These are phyloP conservation scores for Anableps anableps DNA, from an alignment of 2,797 vertebrate genomes.

Conservation along the genomic window DNA sequence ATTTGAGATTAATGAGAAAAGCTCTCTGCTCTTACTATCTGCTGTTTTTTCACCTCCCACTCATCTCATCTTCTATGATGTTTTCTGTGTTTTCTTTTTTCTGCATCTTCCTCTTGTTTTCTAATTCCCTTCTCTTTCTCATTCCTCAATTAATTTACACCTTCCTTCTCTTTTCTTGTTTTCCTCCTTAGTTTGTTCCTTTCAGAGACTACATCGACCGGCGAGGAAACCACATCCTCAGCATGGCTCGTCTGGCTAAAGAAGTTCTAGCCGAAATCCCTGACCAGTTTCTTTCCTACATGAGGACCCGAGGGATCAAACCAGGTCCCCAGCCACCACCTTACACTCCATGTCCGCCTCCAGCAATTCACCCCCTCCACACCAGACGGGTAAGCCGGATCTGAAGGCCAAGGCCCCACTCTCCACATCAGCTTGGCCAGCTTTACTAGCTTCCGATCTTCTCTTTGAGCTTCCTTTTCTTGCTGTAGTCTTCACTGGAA, in stretches of 20 bases:
- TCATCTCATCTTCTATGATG: not conserved
- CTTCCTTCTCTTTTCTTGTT: constrained; percentile 4
- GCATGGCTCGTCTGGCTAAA: constrained; percentile 96
- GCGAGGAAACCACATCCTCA: constrained; percentile 93
- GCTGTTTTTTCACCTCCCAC: not conserved
- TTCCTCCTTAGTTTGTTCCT: constrained; percentile 89
- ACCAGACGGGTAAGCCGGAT: constrained; percentile 90
- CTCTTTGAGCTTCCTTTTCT: constrained; percentile 63
- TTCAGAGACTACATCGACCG: constrained; percentile 97
- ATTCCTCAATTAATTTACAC: not conserved
- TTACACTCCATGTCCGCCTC: constrained; percentile 78
- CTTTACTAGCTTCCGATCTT: constrained; percentile 42
- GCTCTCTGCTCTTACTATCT: constrained; percentile 33
- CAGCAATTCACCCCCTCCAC: constrained; percentile 76
- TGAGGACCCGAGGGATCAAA: constrained; percentile 96
- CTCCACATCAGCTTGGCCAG: not conserved
- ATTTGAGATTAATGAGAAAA: constrained; percentile 39
- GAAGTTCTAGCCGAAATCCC: constrained; percentile 97
- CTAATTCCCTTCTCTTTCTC: not conserved
- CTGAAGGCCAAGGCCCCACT: constrained; percentile 70
- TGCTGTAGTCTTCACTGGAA: constrained; percentile 56
- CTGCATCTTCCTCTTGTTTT: not conserved
- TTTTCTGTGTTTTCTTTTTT: not conserved
- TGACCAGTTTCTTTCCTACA: constrained; percentile 96
- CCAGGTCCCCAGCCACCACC: constrained; percentile 89